Conservation (phyloP, 2,113 vertebrate species). For the Psittacara wagleri region DNA sequence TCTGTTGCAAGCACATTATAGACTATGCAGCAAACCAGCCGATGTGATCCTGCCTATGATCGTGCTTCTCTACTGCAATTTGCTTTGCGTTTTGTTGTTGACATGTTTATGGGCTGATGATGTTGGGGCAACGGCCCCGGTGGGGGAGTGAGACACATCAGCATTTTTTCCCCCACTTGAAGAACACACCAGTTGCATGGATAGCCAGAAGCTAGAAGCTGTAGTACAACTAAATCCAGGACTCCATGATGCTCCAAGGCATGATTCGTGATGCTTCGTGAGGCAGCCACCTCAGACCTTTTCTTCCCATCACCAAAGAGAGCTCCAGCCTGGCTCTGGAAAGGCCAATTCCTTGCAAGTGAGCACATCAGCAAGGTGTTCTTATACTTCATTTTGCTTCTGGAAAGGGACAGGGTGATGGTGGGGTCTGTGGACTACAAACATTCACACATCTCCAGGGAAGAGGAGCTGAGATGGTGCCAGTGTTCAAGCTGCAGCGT, state of each 20-base stretch:
- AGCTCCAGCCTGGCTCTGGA: neutral
- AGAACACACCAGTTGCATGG: neutral
- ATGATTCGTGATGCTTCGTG: rapidly evolving
- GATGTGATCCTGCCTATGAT: neutral
- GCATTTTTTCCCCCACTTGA: neutral
- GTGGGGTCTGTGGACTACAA: neutral
- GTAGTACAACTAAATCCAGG: neutral
- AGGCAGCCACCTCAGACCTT: neutral
- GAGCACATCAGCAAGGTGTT: neutral
- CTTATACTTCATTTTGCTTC: neutral
- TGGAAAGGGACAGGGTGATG: neutral
- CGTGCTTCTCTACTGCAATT: neutral
- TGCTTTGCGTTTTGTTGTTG: neutral
- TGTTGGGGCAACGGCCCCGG: neutral
- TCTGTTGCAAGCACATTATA: neutral
- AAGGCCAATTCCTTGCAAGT: rapidly evolving
- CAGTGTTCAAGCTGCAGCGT: rapidly evolving
- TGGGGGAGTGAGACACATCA: neutral
- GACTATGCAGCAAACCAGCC: neutral
- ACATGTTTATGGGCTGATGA: constrained; percentile 6
- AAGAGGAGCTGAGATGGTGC: neutral
- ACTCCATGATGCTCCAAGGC: rapidly evolving
- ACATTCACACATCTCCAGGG: neutral
- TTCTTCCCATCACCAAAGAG: neutral
- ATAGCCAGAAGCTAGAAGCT: neutral